Conservation (phyloP, 2,888 invertebrate genomes). For the Tetropium fuscum region DNA sequence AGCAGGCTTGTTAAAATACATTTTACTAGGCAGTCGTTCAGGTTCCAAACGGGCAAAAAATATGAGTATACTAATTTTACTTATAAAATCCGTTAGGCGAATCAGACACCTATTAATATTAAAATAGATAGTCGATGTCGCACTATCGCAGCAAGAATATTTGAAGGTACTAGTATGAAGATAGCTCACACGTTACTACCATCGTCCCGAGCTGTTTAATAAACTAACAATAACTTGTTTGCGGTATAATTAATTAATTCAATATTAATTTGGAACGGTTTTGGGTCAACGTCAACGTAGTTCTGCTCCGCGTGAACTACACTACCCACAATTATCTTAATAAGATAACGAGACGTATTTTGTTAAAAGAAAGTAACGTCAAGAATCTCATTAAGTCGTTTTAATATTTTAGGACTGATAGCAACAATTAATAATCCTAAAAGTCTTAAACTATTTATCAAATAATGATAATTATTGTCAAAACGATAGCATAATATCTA, state of each 20-base stretch:
- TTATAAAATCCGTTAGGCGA: slow-evolving; percentile 7
- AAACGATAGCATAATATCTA: too few species aligned
- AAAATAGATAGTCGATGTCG: slow-evolving; percentile 17
- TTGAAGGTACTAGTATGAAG: slow-evolving; percentile 1
- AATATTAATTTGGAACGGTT: slow-evolving; percentile 6
- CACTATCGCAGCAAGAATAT: slow-evolving; percentile 5
- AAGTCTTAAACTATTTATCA: too few species aligned
- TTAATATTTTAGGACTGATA: too few species aligned
- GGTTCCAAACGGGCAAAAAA: too few species aligned
- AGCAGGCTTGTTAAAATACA: slow-evolving; percentile 3
- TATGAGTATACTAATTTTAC: background rate
- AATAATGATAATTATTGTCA: too few species aligned
- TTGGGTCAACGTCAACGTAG: background rate
- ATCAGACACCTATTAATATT: slow-evolving; percentile 3
- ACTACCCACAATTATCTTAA: background rate
- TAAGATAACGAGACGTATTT: background rate
- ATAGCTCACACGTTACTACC: slow-evolving; percentile 1
- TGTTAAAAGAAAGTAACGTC: background rate
- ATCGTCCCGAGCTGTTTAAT: background rate
- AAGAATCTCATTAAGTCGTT: too few species aligned
- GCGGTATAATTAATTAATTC: slow-evolving; percentile 11
- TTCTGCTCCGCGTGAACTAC: background rate
- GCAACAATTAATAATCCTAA: too few species aligned
- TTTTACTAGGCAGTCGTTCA: background rate
- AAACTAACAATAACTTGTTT: slow-evolving; percentile 1